phyloP scores from a whole-genome alignment of 2,888 invertebrate genomes.

The Clanis bilineata region DNA sequence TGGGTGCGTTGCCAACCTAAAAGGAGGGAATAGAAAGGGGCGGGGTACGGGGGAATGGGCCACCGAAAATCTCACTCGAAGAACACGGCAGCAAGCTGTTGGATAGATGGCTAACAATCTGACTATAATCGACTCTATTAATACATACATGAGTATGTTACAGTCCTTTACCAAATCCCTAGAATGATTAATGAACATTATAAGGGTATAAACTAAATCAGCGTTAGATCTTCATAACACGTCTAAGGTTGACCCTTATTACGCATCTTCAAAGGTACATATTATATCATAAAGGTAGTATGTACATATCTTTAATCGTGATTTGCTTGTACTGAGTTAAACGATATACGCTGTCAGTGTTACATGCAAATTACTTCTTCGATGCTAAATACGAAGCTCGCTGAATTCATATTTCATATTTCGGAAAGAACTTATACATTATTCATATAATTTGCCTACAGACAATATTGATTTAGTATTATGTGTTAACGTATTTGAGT shows the following conservation, averaged over 20 bases:
- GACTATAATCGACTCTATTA: too few relatives aligned
- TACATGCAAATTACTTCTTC: not conserved
- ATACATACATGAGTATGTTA: too few relatives aligned
- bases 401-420: not conserved
- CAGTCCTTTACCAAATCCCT: too few relatives aligned
- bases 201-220: too few relatives aligned
- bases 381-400: not conserved
- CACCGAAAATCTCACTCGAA: too few relatives aligned
- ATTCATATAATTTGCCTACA: not conserved
- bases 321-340: not conserved
- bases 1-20: too few relatives aligned
- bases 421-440: not conserved
- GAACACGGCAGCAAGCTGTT: too few relatives aligned
- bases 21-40: too few relatives aligned
- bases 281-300: not conserved
- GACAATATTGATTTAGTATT: not conserved
- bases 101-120: too few relatives aligned
- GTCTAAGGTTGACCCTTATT: not conserved
- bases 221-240: not conserved
- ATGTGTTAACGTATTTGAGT: not conserved
- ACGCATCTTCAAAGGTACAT: not conserved
- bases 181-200: too few relatives aligned
- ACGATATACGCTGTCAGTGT: not conserved
- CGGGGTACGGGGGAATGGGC: too few relatives aligned
- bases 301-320: not conserved